Evolutionary conservation across 2,113 vertebrate genomes (phyloP), one percentile per base, ranked within the genome.

Genomic region (Erythrocercus mccallii): DNA sequence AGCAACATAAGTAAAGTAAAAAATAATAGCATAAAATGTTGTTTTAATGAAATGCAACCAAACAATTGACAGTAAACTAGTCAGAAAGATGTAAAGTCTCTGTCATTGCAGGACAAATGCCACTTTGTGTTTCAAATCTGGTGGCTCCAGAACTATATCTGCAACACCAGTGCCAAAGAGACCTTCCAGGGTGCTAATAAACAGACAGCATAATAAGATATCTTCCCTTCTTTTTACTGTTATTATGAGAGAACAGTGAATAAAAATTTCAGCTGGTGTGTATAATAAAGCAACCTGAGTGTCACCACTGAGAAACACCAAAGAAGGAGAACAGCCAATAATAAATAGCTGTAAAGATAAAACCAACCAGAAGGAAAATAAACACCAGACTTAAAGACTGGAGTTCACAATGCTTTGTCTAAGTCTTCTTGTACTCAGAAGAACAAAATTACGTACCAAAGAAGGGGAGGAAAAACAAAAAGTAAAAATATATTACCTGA

Each of bases 1-100:
- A 81, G 66, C 22, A 82, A 72, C 53, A 33, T 31, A 81, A 89
- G 53, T 35, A n/a, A 92, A 95, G 86, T 82, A 86, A 89, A 95
- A 96, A 86, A 90, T 44, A 85, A 81, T 14, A 70, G 23, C 47
- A 79, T 70, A 82, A 92, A 88, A 61, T 57, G 92, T 18, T 27
- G 8, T 80, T 83, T 91, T 92, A 90, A 92, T 96, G 90, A 96
- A 95, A 96, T 37, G 44, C 82, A 95, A 69, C 53, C 38, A 89
- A 92, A 71, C 54, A 93, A 73, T 38, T 82, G 90, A 73, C 69
- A 86, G 65, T 74, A 74, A 90, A 44, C 74, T 88, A 92, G 74
- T 64, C 83, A 94, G 88, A 57, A 91, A 84, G 62, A 89, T 74
- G 35, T 82, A 84, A 95, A 81, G 18, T 57, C 47, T 84, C 68